Conservation (phyloP, 92 coral and sea anemone genomes). For the Phenganax stokvisi region DNA sequence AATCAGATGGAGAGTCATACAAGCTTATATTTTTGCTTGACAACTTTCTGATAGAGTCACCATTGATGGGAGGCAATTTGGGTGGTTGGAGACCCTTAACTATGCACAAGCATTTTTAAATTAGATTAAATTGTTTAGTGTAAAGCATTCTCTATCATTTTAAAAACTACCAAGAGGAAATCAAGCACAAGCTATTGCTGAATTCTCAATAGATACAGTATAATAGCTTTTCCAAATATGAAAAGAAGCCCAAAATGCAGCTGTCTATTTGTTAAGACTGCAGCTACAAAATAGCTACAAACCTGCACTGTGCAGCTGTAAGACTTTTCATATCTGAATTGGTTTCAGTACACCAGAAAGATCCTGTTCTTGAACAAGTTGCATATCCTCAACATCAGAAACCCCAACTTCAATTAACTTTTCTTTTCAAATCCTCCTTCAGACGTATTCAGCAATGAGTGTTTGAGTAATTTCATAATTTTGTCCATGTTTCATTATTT, state of each 20-base stretch:
- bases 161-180: too few species aligned
- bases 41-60: conserved; percentile 7
- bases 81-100: conserved; percentile 18
- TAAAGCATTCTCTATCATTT: too few species aligned
- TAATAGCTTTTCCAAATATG: neutral
- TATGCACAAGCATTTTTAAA: neutral
- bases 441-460: neutral
- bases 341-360: conserved; percentile 24
- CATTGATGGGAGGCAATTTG: conserved; percentile 2
- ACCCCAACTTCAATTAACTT: conserved; percentile 11
- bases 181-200: too few species aligned
- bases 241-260: neutral
- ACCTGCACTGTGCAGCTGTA: conserved; percentile 7
- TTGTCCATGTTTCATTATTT: too few species aligned
- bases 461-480: too few species aligned
- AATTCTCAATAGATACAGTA: too few species aligned
- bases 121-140: neutral
- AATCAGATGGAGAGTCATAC: conserved; percentile 8
- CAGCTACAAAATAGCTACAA: conserved; percentile 4
- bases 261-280: neutral
- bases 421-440: neutral
- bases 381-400: conserved; percentile 2
- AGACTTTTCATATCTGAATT: conserved; percentile 11
- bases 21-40: conserved; percentile 11
- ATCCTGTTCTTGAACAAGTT: conserved; percentile 21